phyloP scores from a whole-genome alignment of 1,140 invertebrate species.

The Zaprionus camerounensis region DNA sequence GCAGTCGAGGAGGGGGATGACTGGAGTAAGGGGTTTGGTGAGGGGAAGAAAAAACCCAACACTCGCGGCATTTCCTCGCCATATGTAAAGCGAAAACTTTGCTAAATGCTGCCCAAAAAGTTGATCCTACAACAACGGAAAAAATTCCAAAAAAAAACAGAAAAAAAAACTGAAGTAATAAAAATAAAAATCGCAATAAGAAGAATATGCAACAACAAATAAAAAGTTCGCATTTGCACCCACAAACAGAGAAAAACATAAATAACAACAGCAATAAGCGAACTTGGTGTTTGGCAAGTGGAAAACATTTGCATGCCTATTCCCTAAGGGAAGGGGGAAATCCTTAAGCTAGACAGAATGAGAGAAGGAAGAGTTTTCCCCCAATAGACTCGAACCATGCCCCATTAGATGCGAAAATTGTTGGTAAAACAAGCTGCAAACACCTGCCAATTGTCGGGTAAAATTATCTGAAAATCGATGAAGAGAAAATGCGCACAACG shows the following conservation, averaged over 20 bases:
- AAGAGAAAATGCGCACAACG: neutral
- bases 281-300: constrained; percentile 70
- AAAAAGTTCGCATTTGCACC: constrained; percentile 61
- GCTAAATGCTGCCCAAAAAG: constrained; percentile 66
- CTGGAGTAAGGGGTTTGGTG: neutral
- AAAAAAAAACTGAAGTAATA: constrained; percentile 6
- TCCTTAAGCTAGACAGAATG: neutral
- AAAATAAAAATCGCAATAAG: constrained; percentile 18
- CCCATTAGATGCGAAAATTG: constrained; percentile 73
- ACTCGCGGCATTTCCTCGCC: constrained; percentile 36
- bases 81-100: constrained; percentile 58
- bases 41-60: constrained; percentile 10
- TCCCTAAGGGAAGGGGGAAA: neutral
- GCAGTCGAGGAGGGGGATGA: neutral
- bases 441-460: constrained; percentile 59
- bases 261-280: constrained; percentile 42
- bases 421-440: constrained; percentile 81
- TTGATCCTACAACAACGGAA: constrained; percentile 48
- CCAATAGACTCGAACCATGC: constrained; percentile 7
- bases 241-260: constrained; percentile 48
- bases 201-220: constrained; percentile 38
- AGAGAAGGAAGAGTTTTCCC: constrained; percentile 8
- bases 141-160: constrained; percentile 27
- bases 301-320: constrained; percentile 75
- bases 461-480: constrained; percentile 34